Conservation (phyloP, 1,140 invertebrate genomes). For the Helicoverpa zea region DNA sequence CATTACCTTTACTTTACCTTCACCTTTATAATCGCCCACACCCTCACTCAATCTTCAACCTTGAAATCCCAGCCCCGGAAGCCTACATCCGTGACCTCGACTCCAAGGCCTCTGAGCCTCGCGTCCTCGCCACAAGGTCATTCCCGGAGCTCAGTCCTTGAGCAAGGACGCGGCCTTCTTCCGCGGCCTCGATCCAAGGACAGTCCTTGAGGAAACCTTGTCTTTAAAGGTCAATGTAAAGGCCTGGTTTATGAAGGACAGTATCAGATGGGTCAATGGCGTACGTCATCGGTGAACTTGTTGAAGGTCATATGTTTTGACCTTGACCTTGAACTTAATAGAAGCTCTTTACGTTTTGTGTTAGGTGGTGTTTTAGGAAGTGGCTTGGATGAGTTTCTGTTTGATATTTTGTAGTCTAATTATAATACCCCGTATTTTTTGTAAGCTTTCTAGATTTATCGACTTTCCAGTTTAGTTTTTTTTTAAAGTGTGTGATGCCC, state of each 20-base stretch:
- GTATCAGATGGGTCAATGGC: background rate
- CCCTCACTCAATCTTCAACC: background rate
- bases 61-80: background rate
- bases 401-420: background rate
- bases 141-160: slow-evolving; percentile 28
- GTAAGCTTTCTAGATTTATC: no score
- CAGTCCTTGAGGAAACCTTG: slow-evolving; percentile 32
- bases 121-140: slow-evolving; percentile 23
- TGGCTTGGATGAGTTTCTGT: background rate
- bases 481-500: no score
- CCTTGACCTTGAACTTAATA: background rate
- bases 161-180: slow-evolving; percentile 35
- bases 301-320: background rate
- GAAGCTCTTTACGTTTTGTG: background rate
- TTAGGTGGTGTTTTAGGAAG: background rate
- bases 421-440: no score
- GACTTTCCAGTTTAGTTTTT: no score
- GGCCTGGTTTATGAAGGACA: slow-evolving; percentile 13
- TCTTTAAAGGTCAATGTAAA: slow-evolving; percentile 27
- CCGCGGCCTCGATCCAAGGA: slow-evolving; percentile 22
- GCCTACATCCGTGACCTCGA: slow-evolving; percentile 4
- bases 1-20: no score
- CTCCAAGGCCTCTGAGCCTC: slow-evolving; percentile 23
- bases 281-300: slow-evolving; percentile 10
- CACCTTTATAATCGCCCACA: background rate